phyloP scores from a whole-genome alignment of 2,888 invertebrate species.

The Choreutis nemorana region DNA sequence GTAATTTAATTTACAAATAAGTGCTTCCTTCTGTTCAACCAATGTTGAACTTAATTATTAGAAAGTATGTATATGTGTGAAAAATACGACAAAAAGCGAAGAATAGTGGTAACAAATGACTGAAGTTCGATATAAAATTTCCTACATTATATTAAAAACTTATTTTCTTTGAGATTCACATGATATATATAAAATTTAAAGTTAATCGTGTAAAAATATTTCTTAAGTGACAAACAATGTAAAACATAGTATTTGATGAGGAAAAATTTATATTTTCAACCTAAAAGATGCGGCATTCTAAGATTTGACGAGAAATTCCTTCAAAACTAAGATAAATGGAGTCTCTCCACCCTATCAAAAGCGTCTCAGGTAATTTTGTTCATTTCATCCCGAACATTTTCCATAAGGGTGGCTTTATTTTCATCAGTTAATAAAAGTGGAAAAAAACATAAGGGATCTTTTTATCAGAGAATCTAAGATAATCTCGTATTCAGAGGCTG shows the following conservation, averaged over 20 bases:
- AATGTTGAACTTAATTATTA: no score
- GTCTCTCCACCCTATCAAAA: slow-evolving; percentile 23
- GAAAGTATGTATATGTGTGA: no score
- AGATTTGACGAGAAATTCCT: slow-evolving; percentile 7
- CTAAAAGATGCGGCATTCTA: background rate
- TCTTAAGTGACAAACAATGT: no score
- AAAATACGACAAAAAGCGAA: no score
- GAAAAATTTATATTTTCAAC: background rate
- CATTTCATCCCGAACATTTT: slow-evolving; percentile 28
- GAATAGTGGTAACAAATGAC: no score
- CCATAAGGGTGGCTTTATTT: slow-evolving; percentile 31
- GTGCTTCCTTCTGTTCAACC: no score
- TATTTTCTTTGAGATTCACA: background rate
- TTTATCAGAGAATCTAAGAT: no score
- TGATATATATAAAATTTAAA: no score
- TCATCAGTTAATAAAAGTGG: slow-evolving; percentile 37
- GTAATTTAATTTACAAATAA: no score
- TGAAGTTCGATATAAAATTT: background rate
- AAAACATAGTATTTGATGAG: background rate
- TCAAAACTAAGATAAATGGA: slow-evolving; percentile 24
- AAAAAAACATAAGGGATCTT: slow-evolving; percentile 36
- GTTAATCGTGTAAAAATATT: no score
- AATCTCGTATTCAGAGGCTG: no score
- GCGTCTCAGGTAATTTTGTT: slow-evolving; percentile 30
- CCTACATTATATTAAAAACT: background rate